Base-by-base conservation (phyloP, 30 jellyfish, hydroid and myxozoan species). In the Nemopilema nomurai region DNA sequence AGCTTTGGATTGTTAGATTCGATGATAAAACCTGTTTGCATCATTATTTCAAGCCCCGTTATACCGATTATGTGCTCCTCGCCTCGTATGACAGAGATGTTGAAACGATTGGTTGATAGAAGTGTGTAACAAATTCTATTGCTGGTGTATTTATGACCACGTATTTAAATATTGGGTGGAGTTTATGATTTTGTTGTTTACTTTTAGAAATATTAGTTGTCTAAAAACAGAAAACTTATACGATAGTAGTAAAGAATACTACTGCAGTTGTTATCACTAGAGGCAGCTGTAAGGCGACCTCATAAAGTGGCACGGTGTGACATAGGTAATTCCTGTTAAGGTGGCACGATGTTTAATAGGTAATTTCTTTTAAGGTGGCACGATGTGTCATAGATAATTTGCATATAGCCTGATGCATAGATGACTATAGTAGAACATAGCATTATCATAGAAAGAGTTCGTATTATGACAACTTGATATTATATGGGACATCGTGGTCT, bases 151-250 rank as follows among this genome's bases (percentile, higher is more conserved):
- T 82, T 82, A 82, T 82, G 77, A 57, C 90, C 83, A 82, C 90
- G 68, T 82, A 82, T 82, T 82, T 82, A 82, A 79, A 57, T 82
- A 71, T 69, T 82, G 90, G 90, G 81, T 80, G 89, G 65, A 63
- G 89, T 66, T 80, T 57, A 23, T 80, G 89, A 80, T 80, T 80
- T 80, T 80, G 65, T 80, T 66, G 89, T 80, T 80, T 66, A 25
- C 65, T 32, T 80, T 1, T 22, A 33, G 74, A 52, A 50, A 80
- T 57, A 71, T 25, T 53, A 8, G 30, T 17, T 71, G 62, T 64
- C 49, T 17, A 71, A 29, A n/a, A 4, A 29, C 27, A 0, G 81
- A 26, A 16, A 20, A 6, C 13, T 41, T 41, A 41, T 41, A 41
- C 57, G 57, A 3, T 41, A 3, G 57, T 41, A 13, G 13, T 41